Evolutionary conservation across 2,797 vertebrate species (phyloP).

Genomic region (Eulemur albifrons): DNA sequence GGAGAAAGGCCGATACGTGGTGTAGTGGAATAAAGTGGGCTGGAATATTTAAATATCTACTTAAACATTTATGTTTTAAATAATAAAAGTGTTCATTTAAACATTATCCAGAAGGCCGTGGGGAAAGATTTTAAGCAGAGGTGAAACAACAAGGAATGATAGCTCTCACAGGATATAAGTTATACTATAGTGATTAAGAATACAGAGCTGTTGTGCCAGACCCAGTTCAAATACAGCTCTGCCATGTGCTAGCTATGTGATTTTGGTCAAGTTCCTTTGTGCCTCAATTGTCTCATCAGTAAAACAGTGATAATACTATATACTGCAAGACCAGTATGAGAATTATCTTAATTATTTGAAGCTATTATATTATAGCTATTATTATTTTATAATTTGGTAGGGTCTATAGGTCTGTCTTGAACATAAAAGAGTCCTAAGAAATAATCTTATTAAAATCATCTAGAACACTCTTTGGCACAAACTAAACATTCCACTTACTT

Average conservation of each 20-base stretch:
- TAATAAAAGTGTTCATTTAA: constrained; percentile 62
- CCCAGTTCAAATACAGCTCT: constrained; percentile 17
- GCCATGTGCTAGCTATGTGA: background rate
- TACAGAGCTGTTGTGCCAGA: background rate
- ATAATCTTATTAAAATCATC: constrained; percentile 42
- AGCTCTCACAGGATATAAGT: constrained; percentile 21
- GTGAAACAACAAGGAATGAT: constrained; percentile 14
- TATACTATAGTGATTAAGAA: constrained; percentile 26
- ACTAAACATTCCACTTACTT: constrained; percentile 23
- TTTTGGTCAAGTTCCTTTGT: background rate
- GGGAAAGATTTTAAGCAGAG: constrained; percentile 26
- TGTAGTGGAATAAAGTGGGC: background rate
- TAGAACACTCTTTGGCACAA: background rate
- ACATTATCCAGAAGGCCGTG: constrained; percentile 42
- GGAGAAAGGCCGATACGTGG: background rate
- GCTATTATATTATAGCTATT: background rate
- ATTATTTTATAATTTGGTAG: background rate
- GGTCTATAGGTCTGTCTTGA: background rate
- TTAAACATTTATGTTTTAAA: constrained; percentile 45
- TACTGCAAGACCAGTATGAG: background rate
- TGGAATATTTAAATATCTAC: constrained; percentile 42
- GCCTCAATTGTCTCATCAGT: background rate
- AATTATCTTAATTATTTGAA: background rate
- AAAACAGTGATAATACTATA: background rate
- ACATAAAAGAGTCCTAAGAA: background rate